phyloP scores from a whole-genome alignment of 2,113 vertebrate genomes.

The Uria lomvia region DNA sequence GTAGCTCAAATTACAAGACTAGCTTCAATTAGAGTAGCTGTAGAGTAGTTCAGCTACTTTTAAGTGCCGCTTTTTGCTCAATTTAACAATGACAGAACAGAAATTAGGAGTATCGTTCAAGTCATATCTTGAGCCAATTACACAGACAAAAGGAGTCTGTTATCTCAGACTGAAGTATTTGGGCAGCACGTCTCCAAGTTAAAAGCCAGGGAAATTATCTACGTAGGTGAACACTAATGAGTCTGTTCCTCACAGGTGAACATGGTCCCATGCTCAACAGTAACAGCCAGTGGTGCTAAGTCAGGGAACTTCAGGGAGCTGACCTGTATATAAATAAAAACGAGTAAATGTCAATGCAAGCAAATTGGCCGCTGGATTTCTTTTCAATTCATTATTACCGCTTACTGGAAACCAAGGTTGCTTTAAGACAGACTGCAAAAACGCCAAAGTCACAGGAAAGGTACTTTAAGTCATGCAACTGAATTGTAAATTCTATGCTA shows the following conservation, averaged over 20 bases:
- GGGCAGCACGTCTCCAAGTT: background rate
- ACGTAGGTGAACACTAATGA: background rate
- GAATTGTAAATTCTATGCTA: background rate
- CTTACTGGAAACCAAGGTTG: background rate
- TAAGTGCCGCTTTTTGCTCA: background rate
- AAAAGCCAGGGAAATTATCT: background rate
- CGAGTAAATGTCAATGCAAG: background rate
- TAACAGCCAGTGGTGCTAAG: background rate
- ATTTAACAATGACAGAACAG: background rate
- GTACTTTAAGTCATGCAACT: background rate
- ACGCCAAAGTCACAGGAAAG: background rate
- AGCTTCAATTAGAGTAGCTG: background rate
- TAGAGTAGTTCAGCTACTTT: background rate
- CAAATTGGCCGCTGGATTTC: background rate
- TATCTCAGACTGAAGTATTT: background rate
- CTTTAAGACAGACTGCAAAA: background rate
- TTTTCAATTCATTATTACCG: background rate
- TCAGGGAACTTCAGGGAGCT: background rate
- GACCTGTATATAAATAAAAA: background rate
- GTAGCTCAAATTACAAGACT: background rate
- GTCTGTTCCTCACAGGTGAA: background rate
- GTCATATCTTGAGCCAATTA: background rate
- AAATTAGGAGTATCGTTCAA: background rate
- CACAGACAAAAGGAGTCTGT: background rate
- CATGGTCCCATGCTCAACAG: background rate